Percentiles rank a stretch among this genome's conserved stretches.
These are phyloP conservation scores for Scopus umbretta DNA, from an alignment of 2,113 vertebrate species.

Conservation along the genomic window DNA sequence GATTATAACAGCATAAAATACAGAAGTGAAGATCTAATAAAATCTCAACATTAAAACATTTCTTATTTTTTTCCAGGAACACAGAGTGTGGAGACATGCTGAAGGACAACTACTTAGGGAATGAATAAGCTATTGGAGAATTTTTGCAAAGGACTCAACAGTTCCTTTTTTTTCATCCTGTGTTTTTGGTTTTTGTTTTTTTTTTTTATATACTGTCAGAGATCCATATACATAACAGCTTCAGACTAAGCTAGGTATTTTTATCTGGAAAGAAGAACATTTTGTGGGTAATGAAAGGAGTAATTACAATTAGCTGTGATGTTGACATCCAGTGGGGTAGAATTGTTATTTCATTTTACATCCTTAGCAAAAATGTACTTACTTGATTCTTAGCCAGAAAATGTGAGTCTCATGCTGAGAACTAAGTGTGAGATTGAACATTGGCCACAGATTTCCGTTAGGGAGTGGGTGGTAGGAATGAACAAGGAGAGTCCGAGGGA, in stretches of 20 bases:
- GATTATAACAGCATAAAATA: neutral
- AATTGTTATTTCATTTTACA: neutral
- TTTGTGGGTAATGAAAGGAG: constrained; percentile 33
- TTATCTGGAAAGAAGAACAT: constrained; percentile 28
- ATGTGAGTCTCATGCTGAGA: neutral
- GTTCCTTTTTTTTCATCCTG: neutral
- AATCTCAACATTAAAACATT: neutral
- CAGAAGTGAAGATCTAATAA: neutral
- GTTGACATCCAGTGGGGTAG: neutral
- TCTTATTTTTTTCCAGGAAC: neutral
- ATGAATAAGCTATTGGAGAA: neutral
- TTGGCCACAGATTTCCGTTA: neutral
- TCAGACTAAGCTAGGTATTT: neutral
- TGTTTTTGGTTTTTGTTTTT: neutral
- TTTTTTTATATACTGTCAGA: neutral
- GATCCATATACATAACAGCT: neutral
- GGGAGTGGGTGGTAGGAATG: neutral
- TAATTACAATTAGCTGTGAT: constrained; percentile 64
- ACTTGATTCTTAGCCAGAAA: neutral
- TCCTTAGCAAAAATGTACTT: neutral
- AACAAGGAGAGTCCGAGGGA: neutral
- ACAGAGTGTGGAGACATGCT: neutral
- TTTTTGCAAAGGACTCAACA: neutral
- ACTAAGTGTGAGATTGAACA: neutral
- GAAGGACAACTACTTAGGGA: neutral